phyloP scores from a whole-genome alignment of 92 coral and sea anemone genomes.

The Phenganax stokvisi region DNA sequence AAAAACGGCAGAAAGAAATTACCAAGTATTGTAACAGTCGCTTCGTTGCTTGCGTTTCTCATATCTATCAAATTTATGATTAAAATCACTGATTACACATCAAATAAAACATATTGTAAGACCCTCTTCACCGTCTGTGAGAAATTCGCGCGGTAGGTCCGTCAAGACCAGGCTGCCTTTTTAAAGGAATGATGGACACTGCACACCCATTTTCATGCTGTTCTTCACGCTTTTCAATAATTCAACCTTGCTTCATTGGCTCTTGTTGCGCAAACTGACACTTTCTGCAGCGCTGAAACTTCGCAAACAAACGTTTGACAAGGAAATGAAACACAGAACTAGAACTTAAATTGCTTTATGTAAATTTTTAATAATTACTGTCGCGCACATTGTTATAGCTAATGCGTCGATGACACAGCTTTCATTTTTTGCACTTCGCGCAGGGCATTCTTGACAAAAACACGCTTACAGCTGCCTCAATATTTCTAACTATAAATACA shows the following conservation, averaged over 20 bases:
- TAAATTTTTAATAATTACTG: slow-evolving; percentile 36
- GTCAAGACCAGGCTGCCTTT: not conserved
- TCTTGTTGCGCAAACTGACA: not conserved
- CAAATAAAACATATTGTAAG: slow-evolving; percentile 16
- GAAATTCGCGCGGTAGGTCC: not conserved
- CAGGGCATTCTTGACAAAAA: not conserved
- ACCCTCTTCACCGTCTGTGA: slow-evolving; percentile 10
- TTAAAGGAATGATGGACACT: not conserved
- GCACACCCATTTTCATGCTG: not conserved
- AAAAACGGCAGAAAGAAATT: slow-evolving; percentile 2
- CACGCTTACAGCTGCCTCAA: too few relatives aligned
- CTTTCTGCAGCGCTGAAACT: not conserved
- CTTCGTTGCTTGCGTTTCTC: slow-evolving; percentile 24
- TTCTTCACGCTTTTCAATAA: not conserved
- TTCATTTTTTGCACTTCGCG: not conserved
- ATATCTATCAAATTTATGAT: slow-evolving; percentile 11
- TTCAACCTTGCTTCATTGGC: not conserved
- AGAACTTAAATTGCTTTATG: slow-evolving; percentile 9
- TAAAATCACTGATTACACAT: slow-evolving; percentile 22
- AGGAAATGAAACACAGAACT: slow-evolving; percentile 21
- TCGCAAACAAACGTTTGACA: slow-evolving; percentile 29
- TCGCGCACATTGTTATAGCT: slow-evolving; percentile 17
- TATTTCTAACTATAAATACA: too few relatives aligned
- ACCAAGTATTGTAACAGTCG: slow-evolving; percentile 18
- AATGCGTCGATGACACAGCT: not conserved